Evolutionary conservation across 2,797 vertebrate genomes (phyloP), one percentile per base, ranked within the genome.

Genomic region (Sylvilagus floridanus): DNA sequence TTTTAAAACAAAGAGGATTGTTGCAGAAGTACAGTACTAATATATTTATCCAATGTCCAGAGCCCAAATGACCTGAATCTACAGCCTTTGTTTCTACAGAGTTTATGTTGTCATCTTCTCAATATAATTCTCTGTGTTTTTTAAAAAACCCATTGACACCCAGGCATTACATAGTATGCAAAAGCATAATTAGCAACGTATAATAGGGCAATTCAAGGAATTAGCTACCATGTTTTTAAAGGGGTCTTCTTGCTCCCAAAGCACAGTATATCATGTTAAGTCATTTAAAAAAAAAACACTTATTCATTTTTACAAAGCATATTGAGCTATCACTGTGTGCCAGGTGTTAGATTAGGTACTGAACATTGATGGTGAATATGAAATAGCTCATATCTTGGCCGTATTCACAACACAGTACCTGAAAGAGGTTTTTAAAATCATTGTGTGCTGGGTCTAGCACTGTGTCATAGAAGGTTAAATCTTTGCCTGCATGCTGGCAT

Each of bases 1-100:
- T 57, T 95, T 37, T 90, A 93, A 86, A 95, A 97, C 93, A 97
- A 95, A 92, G 91, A 84, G 16, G 32, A 71, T 57, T 71, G 22
- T 93, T 97, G 85, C 65, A 78, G 62, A 88, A 92, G 62, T 88
- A 69, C 37, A 91, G 75, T 68, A 78, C 35, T 26, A 63, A 92
- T 63, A 77, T 62, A 63, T 93, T 78, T 90, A 82, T 92, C 42
- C 84, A 35, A 66, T 47, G 14, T 14, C 28, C 47, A 91, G 30
- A 95, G 24, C 14, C 65, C 81, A 79, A 83, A 14, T 73, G 84
- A 94, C 91, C 69, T 60, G 90, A 94, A 91, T 83, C 89, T 28
- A 73, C 4, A 50, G 87, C 16, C 75, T 94, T 94, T 90, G 66
- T 91, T 88, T 95, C 84, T 84, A 21, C 9, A 86, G 79, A 86